Base-by-base conservation (phyloP, 2,888 invertebrate genomes). In the Tachina fera region DNA sequence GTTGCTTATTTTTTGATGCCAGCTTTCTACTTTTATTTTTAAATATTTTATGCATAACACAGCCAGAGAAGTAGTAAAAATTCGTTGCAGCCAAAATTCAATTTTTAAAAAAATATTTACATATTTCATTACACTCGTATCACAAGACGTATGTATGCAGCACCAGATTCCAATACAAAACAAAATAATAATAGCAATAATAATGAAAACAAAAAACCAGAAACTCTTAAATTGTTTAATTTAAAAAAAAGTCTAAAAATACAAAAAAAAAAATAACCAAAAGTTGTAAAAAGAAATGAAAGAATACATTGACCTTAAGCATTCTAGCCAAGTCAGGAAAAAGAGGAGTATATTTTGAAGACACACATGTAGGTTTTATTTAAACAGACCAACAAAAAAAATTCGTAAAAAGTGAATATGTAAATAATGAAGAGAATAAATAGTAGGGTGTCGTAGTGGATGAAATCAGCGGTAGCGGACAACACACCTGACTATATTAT, bases 281-380 rank as follows among this genome's bases (percentile, higher is more conserved):
- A 72, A 75, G 49, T 53, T 60, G 43, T 43, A 65, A 78, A 75
- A 71, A 56, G 58, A 83, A 86, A 81, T 47, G 45, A 72, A 86
- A 86, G 80, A 86, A 84, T 83, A 81, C 83, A 84, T 83, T 86
- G 83, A 86, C 80, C 83, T 72, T 68, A 74, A 81, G 14, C 68
- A 68, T 86, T 86, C 71, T 83, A 79, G 86, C 83, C 74, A 75
- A 79, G 86, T 83, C 86, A 86, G 86, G 83, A 72, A 71, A 85
- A 86, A 60, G 74, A 67, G 71, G 53, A 75, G 65, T 60, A 60
- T 41, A 31, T 75, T 78, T 49, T 70, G n/a, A 41, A 82, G 41
- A 53, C 41, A 58, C 14, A 70, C 14, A 70, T 51, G 39, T 53
- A 68, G 56, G 8, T 39, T 41, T 53, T 39, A 16, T 47, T n/a